Evolutionary conservation across 2,113 vertebrate species (phyloP).

Genomic region (Corythornis madagascariensis): DNA sequence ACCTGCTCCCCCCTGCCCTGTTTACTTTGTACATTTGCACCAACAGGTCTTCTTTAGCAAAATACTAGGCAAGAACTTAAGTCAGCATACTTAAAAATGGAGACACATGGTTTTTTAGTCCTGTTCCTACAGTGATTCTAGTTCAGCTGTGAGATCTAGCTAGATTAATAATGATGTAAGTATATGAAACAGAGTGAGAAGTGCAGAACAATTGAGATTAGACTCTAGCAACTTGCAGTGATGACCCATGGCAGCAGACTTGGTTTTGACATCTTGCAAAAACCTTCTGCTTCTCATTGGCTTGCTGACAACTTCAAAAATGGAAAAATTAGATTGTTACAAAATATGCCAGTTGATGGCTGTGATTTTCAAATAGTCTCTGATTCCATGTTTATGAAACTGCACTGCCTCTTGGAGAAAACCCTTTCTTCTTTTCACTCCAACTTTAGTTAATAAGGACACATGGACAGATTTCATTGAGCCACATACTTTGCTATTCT

Average conservation of each 20-base stretch:
- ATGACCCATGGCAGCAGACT: not conserved
- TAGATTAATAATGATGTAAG: not conserved
- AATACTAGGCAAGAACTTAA: not conserved
- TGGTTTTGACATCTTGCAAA: not conserved
- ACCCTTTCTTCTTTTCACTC: not conserved
- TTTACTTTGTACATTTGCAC: not conserved
- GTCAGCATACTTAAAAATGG: not conserved
- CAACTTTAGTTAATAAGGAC: not conserved
- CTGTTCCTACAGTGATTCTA: not conserved
- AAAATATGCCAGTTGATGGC: not conserved
- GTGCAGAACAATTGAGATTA: not conserved
- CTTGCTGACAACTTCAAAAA: not conserved
- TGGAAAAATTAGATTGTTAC: not conserved
- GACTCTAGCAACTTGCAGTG: not conserved
- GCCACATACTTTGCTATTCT: not conserved
- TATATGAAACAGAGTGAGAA: not conserved
- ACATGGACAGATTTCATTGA: not conserved
- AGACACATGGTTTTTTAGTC: not conserved
- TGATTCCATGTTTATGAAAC: not conserved
- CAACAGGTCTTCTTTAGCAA: not conserved
- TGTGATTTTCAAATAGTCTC: not conserved
- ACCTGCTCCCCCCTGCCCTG: not conserved
- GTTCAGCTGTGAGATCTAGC: not conserved
- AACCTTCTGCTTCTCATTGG: not conserved
- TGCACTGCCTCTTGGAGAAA: not conserved